A percentile compares a stretch with the other conserved stretches of the same genome.
These are phyloP conservation scores for Chrysolina haemoptera DNA, from an alignment of 2,888 invertebrate species.

Conservation along the genomic window DNA sequence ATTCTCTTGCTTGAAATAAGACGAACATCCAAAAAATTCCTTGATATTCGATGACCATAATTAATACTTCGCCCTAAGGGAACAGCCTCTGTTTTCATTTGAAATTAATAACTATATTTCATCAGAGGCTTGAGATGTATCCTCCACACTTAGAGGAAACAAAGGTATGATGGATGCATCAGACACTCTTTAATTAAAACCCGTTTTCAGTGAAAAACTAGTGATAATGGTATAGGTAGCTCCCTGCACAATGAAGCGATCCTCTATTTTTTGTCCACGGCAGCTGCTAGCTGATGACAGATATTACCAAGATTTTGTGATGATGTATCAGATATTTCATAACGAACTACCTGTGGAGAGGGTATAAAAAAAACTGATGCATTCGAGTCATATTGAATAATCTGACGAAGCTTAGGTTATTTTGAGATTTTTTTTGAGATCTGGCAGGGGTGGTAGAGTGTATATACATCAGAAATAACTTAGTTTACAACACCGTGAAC, in stretches of 20 bases:
- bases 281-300: neutral
- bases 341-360: neutral
- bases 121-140: neutral
- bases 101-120: slow-evolving; percentile 10
- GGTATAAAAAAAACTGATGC: too few species aligned
- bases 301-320: neutral
- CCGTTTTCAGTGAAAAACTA: slow-evolving; percentile 26
- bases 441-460: too few species aligned
- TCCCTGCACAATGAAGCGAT: neutral
- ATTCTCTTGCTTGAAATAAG: too few species aligned
- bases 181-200: slow-evolving; percentile 35
- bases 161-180: slow-evolving; percentile 23
- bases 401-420: too few species aligned
- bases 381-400: too few species aligned
- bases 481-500: too few species aligned
- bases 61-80: slow-evolving; percentile 2
- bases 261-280: neutral
- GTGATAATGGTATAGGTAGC: slow-evolving; percentile 24
- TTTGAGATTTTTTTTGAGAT: too few species aligned
- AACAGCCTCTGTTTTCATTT: neutral
- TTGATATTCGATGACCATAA: neutral
- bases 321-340: neutral
- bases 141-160: neutral
- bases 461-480: too few species aligned
- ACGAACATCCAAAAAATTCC: too few species aligned